Evolutionary conservation across 2,888 invertebrate genomes (phyloP).

Genomic region (Drosophila flavopinicola): DNA sequence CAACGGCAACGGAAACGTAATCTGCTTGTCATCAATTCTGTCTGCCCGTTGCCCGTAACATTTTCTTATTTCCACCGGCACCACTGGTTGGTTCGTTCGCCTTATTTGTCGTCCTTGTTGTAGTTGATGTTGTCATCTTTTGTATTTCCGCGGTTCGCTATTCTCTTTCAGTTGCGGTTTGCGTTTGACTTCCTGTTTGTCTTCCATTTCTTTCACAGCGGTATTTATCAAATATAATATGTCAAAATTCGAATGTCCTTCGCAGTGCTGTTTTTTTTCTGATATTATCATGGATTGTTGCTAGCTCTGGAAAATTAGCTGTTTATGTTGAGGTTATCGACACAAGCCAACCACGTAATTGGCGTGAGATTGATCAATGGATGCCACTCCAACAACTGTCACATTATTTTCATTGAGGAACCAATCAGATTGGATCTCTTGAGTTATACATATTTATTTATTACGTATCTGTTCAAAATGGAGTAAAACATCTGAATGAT

Average conservation of each 20-base stretch:
- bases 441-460: too few relatives aligned
- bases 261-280: not conserved
- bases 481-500: not conserved
- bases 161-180: conserved; percentile 64
- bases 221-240: conserved; percentile 37
- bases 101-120: conserved; percentile 30
- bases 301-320: conserved; percentile 23
- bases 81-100: too few relatives aligned
- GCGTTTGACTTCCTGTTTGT: conserved; percentile 73
- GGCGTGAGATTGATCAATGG: not conserved
- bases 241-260: conserved; percentile 23
- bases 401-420: not conserved
- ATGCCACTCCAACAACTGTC: not conserved
- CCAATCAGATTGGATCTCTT: not conserved
- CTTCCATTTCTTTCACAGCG: conserved; percentile 34
- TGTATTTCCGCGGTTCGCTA: conserved; percentile 67
- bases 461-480: not conserved
- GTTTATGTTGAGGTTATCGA: not conserved
- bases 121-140: conserved; percentile 59
- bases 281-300: conserved; percentile 1
- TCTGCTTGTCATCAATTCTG: conserved; percentile 76
- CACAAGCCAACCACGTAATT: not conserved
- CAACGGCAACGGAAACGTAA: conserved; percentile 76
- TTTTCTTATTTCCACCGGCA: conserved; percentile 31
- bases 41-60: conserved; percentile 32